A percentile compares a stretch with the other conserved stretches of the same genome.
Evolutionary conservation across 2,797 vertebrate species (phyloP).

Genomic region (Lithobates sylvaticus): DNA sequence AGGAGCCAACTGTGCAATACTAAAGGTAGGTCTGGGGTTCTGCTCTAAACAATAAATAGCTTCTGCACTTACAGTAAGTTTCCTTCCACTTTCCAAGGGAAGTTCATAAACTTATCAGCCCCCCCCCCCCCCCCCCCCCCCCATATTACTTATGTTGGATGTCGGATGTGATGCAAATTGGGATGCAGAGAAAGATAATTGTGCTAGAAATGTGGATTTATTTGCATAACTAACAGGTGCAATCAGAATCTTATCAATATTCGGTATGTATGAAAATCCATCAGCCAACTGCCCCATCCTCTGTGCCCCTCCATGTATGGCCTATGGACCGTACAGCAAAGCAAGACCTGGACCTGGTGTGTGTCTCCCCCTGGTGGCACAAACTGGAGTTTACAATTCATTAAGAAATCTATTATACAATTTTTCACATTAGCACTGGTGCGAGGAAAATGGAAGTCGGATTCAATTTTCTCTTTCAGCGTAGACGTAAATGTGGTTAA

Average conservation of each 20-base stretch:
- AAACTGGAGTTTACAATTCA: not conserved
- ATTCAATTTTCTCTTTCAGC: not conserved
- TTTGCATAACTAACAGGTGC: slow-evolving; percentile 40
- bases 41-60: too few relatives aligned
- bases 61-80: too few relatives aligned
- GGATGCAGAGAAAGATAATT: slow-evolving; percentile 19
- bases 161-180: slow-evolving; percentile 3
- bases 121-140: too few relatives aligned
- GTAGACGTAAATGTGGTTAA: not conserved
- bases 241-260: not conserved
- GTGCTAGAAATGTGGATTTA: not conserved
- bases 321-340: not conserved
- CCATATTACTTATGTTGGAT: not conserved
- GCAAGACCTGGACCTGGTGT: slow-evolving; percentile 5
- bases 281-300: not conserved
- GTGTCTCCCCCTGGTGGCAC: slow-evolving; percentile 36
- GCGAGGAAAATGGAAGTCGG: not conserved
- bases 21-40: too few relatives aligned
- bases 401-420: not conserved
- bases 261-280: slow-evolving; percentile 1
- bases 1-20: too few relatives aligned
- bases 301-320: not conserved
- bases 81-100: too few relatives aligned
- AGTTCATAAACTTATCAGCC: too few relatives aligned
- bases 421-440: not conserved